phyloP scores from a whole-genome alignment of 2,797 vertebrate genomes.

The Malurus splendens region DNA sequence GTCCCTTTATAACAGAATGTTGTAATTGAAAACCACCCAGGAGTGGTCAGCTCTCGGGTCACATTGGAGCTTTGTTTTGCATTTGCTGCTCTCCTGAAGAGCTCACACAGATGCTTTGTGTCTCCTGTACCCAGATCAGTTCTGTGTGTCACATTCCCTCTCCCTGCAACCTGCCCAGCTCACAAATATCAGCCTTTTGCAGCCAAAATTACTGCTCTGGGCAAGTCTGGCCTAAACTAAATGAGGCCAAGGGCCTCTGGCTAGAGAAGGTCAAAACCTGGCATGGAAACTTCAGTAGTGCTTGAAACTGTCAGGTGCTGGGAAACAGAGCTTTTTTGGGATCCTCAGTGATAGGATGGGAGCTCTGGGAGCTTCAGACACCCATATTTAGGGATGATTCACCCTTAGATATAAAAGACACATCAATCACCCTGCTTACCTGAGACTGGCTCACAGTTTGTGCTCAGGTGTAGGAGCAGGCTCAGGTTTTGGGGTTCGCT shows the following conservation, averaged over 20 bases:
- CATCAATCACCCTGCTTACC: not conserved
- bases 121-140: not conserved
- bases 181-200: not conserved
- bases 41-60: constrained; percentile 11
- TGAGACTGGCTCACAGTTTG: not conserved
- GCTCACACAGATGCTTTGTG: constrained; percentile 25
- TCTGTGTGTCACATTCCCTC: not conserved
- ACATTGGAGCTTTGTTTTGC: constrained; percentile 1
- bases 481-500: not conserved
- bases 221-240: not conserved
- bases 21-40: constrained; percentile 12
- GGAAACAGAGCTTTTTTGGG: not conserved
- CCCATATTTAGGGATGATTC: not conserved
- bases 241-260: not conserved
- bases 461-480: not conserved
- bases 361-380: not conserved
- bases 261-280: not conserved
- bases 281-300: not conserved
- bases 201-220: not conserved
- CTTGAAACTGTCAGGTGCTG: not conserved
- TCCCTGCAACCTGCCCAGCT: not conserved
- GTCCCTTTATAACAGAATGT: not conserved
- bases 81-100: constrained; percentile 23
- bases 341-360: not conserved
- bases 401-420: not conserved